These are phyloP conservation scores for Batillaria attramentaria DNA, from an alignment of 1,140 invertebrate genomes.

Conservation along the genomic window DNA sequence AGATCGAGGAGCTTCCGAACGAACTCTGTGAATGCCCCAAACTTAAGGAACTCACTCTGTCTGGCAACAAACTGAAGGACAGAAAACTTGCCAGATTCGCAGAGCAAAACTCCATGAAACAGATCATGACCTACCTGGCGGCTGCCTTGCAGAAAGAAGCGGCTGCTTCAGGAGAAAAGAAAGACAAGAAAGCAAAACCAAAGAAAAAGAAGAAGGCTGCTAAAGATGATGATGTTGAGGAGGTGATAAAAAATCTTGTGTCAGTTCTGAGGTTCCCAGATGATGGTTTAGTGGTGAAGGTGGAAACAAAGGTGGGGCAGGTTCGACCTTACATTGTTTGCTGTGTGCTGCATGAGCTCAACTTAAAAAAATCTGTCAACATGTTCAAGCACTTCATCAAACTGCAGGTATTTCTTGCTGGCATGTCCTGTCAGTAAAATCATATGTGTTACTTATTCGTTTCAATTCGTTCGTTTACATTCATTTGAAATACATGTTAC, in stretches of 20 bases:
- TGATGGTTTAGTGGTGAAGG: conserved; percentile 75
- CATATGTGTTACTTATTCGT: too few relatives aligned
- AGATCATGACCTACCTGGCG: conserved; percentile 64
- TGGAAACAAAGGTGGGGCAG: conserved; percentile 74
- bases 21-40: conserved; percentile 79
- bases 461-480: too few relatives aligned
- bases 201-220: conserved; percentile 55
- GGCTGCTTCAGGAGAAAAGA: conserved; percentile 63
- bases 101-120: conserved; percentile 67
- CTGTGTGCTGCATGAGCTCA: conserved; percentile 80
- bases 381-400: conserved; percentile 85
- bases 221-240: conserved; percentile 52
- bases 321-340: conserved; percentile 82
- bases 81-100: conserved; percentile 81
- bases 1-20: conserved; percentile 77
- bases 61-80: conserved; percentile 82
- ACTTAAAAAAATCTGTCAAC: conserved; percentile 76
- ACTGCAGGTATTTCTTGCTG: conserved; percentile 75
- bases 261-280: conserved; percentile 75
- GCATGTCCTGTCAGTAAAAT: too few relatives aligned
- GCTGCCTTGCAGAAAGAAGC: conserved; percentile 69
- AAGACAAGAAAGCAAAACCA: conserved; percentile 56
- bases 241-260: conserved; percentile 60
- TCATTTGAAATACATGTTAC: background rate
- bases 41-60: conserved; percentile 79